These are phyloP conservation scores for Sapayoa aenigma DNA, from an alignment of 2,113 vertebrate genomes.

Conservation along the genomic window DNA sequence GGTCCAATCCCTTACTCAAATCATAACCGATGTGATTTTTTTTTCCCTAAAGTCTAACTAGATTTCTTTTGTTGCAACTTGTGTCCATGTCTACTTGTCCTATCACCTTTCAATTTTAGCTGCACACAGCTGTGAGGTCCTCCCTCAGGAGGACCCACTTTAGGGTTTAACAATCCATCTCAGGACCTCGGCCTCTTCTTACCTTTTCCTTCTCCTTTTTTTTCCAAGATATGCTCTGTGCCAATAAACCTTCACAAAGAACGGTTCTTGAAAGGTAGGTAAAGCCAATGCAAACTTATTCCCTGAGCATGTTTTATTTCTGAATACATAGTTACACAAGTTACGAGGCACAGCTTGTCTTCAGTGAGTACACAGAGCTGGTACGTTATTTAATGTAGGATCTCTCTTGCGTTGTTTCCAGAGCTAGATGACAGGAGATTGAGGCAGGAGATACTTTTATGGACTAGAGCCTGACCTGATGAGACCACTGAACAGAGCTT, in stretches of 20 bases:
- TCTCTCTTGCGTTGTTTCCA: background rate
- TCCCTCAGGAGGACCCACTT: background rate
- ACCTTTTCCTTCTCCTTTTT: background rate
- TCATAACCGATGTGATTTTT: fast-evolving
- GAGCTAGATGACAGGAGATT: background rate
- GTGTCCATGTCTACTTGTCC: background rate
- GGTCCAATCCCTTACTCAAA: background rate
- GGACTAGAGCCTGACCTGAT: background rate
- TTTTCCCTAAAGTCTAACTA: background rate
- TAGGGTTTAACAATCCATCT: background rate
- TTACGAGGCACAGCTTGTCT: background rate
- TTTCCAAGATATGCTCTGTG: background rate
- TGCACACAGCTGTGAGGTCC: background rate
- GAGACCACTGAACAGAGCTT: background rate
- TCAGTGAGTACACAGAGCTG: background rate
- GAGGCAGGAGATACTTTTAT: background rate
- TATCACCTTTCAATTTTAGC: background rate
- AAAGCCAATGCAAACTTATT: background rate
- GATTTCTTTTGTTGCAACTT: background rate
- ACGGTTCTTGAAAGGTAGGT: background rate
- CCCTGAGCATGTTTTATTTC: background rate
- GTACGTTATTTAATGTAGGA: background rate
- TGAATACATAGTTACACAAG: background rate
- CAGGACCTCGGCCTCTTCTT: background rate
- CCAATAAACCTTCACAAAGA: background rate